phyloP scores from a whole-genome alignment of 1,140 invertebrate genomes.

The Zaprionus ornatus region DNA sequence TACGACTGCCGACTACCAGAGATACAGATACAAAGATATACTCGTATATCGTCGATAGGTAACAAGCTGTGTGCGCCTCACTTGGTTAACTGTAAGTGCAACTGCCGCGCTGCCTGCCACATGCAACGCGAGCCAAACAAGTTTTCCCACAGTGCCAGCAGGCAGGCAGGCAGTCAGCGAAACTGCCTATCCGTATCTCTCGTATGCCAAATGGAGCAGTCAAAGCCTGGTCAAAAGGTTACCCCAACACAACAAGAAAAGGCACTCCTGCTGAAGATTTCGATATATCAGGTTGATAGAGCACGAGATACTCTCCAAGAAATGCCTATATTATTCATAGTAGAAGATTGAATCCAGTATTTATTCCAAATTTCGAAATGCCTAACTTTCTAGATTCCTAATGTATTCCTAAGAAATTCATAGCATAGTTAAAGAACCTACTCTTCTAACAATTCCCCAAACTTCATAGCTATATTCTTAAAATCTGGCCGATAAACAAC shows the following conservation, averaged over 20 bases:
- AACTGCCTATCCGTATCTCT: slow-evolving; percentile 26
- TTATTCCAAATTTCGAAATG: not conserved
- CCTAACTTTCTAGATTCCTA: not conserved
- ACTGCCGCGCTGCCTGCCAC: slow-evolving; percentile 14
- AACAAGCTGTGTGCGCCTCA: slow-evolving; percentile 53
- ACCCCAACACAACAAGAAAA: slow-evolving; percentile 31
- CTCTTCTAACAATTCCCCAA: not conserved
- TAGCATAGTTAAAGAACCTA: not conserved
- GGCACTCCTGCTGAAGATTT: slow-evolving; percentile 25
- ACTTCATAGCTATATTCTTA: not conserved
- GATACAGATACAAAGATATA: slow-evolving; percentile 35
- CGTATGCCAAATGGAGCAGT: slow-evolving; percentile 56
- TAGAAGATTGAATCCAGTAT: not conserved
- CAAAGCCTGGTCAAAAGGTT: slow-evolving; percentile 75
- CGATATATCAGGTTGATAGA: not conserved
- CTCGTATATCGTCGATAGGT: not conserved
- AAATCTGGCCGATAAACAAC: not conserved
- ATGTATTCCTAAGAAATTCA: not conserved
- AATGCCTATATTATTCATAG: not conserved
- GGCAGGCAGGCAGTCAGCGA: no score
- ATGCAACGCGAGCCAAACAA: slow-evolving; percentile 67
- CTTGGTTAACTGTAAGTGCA: slow-evolving; percentile 66
- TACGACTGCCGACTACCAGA: not conserved
- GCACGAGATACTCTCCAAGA: not conserved
- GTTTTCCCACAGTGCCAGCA: slow-evolving; percentile 61